Conservation (phyloP, 2,113 vertebrate species). For the Leptodactylus fuscus region DNA sequence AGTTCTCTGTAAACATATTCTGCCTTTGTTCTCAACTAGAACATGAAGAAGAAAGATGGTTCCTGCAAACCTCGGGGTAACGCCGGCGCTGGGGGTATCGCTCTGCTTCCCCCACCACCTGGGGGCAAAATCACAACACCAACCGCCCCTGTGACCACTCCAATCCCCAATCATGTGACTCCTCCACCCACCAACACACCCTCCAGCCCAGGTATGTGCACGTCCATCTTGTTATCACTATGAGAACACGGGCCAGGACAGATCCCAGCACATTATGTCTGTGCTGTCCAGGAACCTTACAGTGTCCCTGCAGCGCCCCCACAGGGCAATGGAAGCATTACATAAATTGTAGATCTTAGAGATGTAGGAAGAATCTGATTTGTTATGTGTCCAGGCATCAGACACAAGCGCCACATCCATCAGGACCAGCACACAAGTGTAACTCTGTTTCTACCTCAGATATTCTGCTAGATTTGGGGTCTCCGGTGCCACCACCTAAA, state of each 20-base stretch:
- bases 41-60: constrained; percentile 85
- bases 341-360: neutral
- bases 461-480: constrained; percentile 78
- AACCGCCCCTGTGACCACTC: constrained; percentile 76
- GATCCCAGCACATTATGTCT: no score
- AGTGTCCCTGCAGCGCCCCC: neutral
- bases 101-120: constrained; percentile 89
- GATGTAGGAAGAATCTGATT: neutral
- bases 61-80: constrained; percentile 75
- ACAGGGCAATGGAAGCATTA: neutral
- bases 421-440: neutral
- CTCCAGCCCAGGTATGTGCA: constrained; percentile 73
- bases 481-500: constrained; percentile 69
- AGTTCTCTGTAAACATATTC: no score
- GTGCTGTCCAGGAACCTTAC: neutral
- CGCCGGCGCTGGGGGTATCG: constrained; percentile 81
- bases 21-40: constrained; percentile 65
- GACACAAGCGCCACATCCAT: no score
- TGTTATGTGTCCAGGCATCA: no score
- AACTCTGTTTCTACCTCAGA: constrained; percentile 62
- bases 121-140: constrained; percentile 83
- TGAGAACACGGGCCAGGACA: no score
- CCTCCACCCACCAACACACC: constrained; percentile 74
- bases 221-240: no score
- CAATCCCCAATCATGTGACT: constrained; percentile 78